Evolutionary conservation across 2,797 vertebrate species (phyloP).

Genomic region (Liasis olivaceus): DNA sequence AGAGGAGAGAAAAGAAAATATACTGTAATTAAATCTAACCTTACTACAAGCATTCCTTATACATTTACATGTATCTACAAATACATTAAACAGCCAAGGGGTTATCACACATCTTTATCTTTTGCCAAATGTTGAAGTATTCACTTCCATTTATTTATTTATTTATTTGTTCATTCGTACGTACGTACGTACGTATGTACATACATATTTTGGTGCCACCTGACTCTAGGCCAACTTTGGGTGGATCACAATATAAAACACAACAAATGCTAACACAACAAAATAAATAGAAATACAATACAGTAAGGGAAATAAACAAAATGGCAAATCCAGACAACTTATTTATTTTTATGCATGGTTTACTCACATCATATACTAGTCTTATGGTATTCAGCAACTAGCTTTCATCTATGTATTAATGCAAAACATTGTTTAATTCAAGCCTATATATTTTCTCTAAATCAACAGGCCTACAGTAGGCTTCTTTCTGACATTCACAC

Average conservation of each 20-base stretch:
- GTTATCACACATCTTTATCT: not conserved
- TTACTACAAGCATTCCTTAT: not conserved
- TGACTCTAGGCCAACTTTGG: not conserved
- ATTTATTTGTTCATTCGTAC: not conserved
- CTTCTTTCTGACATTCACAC: not conserved
- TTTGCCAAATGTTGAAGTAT: not conserved
- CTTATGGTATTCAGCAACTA: not conserved
- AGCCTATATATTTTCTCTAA: not conserved
- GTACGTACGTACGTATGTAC: not conserved
- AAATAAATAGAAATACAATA: not conserved
- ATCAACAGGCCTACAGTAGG: not conserved
- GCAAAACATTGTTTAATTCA: not conserved
- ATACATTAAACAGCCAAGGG: not conserved
- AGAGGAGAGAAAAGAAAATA: not conserved
- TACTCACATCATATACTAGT: not conserved
- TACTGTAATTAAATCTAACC: not conserved
- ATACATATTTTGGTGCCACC: not conserved
- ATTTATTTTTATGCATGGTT: not conserved
- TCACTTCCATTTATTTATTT: not conserved
- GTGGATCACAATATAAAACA: not conserved
- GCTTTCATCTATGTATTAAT: not conserved
- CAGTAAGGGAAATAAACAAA: not conserved
- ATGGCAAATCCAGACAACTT: not conserved
- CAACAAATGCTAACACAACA: not conserved
- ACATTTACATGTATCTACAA: not conserved